Base-by-base conservation (phyloP, 2,113 vertebrate species). In the Zosterops pallidus region DNA sequence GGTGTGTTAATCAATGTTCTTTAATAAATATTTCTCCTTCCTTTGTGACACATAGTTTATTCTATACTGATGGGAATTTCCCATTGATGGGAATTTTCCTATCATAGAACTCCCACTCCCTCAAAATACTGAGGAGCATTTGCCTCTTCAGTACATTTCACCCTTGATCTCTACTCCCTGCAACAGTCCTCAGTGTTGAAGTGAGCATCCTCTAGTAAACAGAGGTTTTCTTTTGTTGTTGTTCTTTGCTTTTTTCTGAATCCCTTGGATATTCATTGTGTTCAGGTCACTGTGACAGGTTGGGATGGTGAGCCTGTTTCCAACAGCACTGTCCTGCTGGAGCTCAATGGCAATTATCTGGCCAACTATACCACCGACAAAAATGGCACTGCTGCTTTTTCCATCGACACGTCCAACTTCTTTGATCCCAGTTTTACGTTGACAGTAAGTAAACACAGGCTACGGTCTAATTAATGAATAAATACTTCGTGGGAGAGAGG, bases 321-420 rank as follows among this genome's bases (percentile, higher is more conserved):
- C 5, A 53, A 71, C 44, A 96, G 86, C 22, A 47, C 86, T n/a
- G 20, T 98, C 17, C 64, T 95, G 12, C 59, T 98, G 88, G 93
- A 98, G 14, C 65, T 98, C 31, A 89, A 97, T 19, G 90, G 87
- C 42, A 35, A 77, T 12, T 29, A 87, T 24, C 31, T 97, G 37
- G 96, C 94, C 79, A 97, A 77, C 49, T 97, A 97, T 9, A 97
- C 95, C 19, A 98, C 98, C 4, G 60, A 98, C 31, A 19, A 72
- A 56, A 92, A 97, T 0, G 98, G 98, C 6, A 74, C 28, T 86
- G 97, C 94, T 89, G 84, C 41, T 26, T 97, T 98, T 92, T 95
- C 89, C 52, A 96, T 98, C 0, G 49, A 98, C 63, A 98, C 98
- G 0, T 96, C 97, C 24, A 70, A 93, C 39, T 82, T 97, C 47